Conservation (phyloP, 2,888 invertebrate genomes). For the Drepanosiphum platanoidis region DNA sequence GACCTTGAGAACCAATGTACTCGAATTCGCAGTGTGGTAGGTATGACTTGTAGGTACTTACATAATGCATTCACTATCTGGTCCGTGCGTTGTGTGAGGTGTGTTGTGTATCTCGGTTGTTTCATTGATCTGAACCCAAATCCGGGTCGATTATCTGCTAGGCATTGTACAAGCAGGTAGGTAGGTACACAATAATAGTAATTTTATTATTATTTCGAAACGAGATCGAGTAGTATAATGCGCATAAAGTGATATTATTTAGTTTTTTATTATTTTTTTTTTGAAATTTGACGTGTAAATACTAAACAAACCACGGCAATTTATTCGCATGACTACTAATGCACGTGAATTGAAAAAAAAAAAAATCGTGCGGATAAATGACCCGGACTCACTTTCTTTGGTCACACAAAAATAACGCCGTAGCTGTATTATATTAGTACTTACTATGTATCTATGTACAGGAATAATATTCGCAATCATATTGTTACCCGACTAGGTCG, state of each 20-base stretch:
- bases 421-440: not conserved
- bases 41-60: not conserved
- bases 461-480: not conserved
- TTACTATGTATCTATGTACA: not conserved
- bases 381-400: slow-evolving; percentile 48
- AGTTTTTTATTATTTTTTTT: slow-evolving; percentile 7
- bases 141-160: not conserved
- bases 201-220: not conserved
- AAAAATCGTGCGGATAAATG: slow-evolving; percentile 51
- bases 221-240: not conserved
- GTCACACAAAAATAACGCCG: slow-evolving; percentile 17
- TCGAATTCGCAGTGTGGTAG: slow-evolving; percentile 27
- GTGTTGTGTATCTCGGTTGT: not conserved
- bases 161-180: not conserved
- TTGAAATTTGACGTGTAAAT: not conserved
- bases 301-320: slow-evolving; percentile 32
- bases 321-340: slow-evolving; percentile 48
- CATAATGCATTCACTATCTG: not conserved
- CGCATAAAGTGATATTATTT: not conserved
- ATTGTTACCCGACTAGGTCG: slow-evolving; percentile 24
- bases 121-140: slow-evolving; percentile 6
- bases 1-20: slow-evolving; percentile 37
- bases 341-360: slow-evolving; percentile 39
- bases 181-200: not conserved
- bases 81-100: not conserved